These are phyloP conservation scores for Crocallis elinguaria DNA, from an alignment of 2,888 invertebrate species.

Conservation along the genomic window DNA sequence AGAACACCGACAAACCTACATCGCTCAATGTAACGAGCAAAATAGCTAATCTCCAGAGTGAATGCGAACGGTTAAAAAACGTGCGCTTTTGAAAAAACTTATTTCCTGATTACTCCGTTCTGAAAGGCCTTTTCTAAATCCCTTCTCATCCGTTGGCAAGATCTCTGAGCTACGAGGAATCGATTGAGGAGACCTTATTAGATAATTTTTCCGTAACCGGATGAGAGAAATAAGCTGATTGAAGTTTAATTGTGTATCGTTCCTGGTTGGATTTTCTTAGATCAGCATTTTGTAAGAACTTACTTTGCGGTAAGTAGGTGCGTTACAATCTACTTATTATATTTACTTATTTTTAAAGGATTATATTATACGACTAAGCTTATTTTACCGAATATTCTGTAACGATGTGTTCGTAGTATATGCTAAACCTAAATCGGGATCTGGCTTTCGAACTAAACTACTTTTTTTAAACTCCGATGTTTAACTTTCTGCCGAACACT, in stretches of 20 bases:
- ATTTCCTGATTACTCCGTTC: slow-evolving; percentile 46
- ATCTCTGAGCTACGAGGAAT: slow-evolving; percentile 41
- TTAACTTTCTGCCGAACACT: too few relatives aligned
- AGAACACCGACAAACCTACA: neutral
- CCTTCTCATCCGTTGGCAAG: slow-evolving; percentile 40
- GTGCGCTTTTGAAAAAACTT: slow-evolving; percentile 30
- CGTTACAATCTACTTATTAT: neutral
- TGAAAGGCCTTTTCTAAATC: slow-evolving; percentile 42
- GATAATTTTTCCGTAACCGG: slow-evolving; percentile 39
- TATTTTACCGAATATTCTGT: too few relatives aligned
- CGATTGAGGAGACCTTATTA: slow-evolving; percentile 40
- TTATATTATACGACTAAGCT: too few relatives aligned
- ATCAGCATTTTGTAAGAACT: neutral
- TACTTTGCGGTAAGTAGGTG: neutral
- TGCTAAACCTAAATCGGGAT: too few relatives aligned
- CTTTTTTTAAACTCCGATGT: too few relatives aligned
- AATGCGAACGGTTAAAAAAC: slow-evolving; percentile 1
- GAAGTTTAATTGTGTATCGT: slow-evolving; percentile 27
- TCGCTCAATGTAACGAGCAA: neutral
- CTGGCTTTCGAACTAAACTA: too few relatives aligned
- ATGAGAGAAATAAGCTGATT: slow-evolving; percentile 30
- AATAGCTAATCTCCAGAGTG: slow-evolving; percentile 1
- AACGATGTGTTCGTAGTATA: too few relatives aligned
- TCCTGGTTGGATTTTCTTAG: slow-evolving; percentile 5
- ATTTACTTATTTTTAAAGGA: too few relatives aligned